A percentile compares a stretch with the other conserved stretches of the same genome.
phyloP scores from a whole-genome alignment of 2,797 vertebrate species.

The Dallia pectoralis region DNA sequence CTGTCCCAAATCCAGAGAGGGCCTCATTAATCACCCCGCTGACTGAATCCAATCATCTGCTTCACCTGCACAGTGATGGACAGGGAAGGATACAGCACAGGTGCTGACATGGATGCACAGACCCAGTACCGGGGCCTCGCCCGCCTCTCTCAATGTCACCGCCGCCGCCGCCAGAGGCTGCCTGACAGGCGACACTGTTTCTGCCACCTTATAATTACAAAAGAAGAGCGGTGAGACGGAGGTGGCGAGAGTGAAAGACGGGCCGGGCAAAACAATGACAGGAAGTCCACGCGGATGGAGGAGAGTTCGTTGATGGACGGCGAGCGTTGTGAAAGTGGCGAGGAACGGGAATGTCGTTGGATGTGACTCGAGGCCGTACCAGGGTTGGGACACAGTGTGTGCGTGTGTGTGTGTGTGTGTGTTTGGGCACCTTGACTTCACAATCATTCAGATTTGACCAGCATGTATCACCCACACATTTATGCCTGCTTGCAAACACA shows the following conservation, averaged over 20 bases:
- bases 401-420: background rate
- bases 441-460: background rate
- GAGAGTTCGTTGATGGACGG: conserved; percentile 65
- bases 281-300: conserved; percentile 69
- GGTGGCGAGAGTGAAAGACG: conserved; percentile 36
- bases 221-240: background rate
- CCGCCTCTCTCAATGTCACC: conserved; percentile 86
- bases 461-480: conserved; percentile 8
- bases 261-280: conserved; percentile 68
- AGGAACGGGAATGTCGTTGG: conserved; percentile 59
- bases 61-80: conserved; percentile 98
- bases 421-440: background rate
- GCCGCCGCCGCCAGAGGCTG: conserved; percentile 73
- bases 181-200: conserved; percentile 78
- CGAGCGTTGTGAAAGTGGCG: conserved; percentile 8
- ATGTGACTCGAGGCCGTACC: conserved; percentile 54
- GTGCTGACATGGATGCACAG: conserved; percentile 86
- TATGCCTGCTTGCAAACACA: conserved; percentile 38
- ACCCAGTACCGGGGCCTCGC: conserved; percentile 47
- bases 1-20: conserved; percentile 97
- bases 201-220: conserved; percentile 74
- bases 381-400: conserved; percentile 38
- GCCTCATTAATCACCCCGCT: conserved; percentile 99
- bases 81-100: conserved; percentile 94
- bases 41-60: conserved; percentile 99